phyloP scores from a whole-genome alignment of 2,888 invertebrate species.

The Hoplodrina blanda region DNA sequence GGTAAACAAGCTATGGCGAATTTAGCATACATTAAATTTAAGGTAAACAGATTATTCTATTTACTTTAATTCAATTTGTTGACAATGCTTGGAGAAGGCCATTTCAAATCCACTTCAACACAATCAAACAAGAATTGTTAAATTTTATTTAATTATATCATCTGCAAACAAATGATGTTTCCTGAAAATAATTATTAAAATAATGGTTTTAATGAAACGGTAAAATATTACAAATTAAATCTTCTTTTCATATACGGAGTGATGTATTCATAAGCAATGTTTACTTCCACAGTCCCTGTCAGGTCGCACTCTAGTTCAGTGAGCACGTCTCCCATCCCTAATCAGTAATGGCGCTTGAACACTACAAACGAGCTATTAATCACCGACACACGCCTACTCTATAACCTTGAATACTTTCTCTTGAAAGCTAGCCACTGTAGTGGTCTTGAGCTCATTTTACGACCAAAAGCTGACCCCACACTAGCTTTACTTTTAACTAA shows the following conservation, averaged over 20 bases:
- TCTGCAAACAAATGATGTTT: not conserved
- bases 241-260: not conserved
- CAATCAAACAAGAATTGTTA: too few species aligned
- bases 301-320: not conserved
- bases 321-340: not conserved
- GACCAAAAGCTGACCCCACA: too few species aligned
- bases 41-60: too few species aligned
- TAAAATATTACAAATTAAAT: constrained; percentile 1
- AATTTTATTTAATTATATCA: too few species aligned
- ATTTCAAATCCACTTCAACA: too few species aligned
- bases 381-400: constrained; percentile 7
- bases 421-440: not conserved
- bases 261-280: too few species aligned
- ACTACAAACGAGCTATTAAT: constrained; percentile 5
- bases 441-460: too few species aligned
- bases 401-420: constrained; percentile 5
- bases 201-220: not conserved
- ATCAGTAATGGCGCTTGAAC: constrained; percentile 10
- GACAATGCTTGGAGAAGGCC: too few species aligned
- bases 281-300: not conserved
- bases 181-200: not conserved
- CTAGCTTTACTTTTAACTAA: too few species aligned
- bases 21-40: too few species aligned
- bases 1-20: too few species aligned
- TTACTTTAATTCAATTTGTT: too few species aligned